Evolutionary conservation across 1,140 invertebrate genomes (phyloP).

Genomic region (Caenorhabditis latens): DNA sequence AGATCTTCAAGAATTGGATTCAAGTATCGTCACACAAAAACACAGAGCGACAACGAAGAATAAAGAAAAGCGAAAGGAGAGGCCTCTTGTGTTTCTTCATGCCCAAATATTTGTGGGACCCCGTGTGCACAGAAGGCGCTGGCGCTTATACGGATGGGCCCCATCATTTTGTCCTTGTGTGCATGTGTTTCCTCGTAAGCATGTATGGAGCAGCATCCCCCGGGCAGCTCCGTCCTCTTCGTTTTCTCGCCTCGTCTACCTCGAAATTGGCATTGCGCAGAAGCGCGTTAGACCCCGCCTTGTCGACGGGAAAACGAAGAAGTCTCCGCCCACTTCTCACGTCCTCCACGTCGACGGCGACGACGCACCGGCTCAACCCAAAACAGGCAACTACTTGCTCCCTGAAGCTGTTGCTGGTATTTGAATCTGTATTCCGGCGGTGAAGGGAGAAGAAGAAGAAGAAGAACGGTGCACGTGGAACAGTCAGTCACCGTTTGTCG

Average conservation of each 20-base stretch:
- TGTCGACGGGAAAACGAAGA: slow-evolving; percentile 50
- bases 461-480: background rate
- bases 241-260: slow-evolving; percentile 55
- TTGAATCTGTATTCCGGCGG: background rate
- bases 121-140: slow-evolving; percentile 49
- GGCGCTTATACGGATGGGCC: slow-evolving; percentile 39
- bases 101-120: slow-evolving; percentile 51
- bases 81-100: slow-evolving; percentile 47
- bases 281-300: slow-evolving; percentile 52
- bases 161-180: slow-evolving; percentile 52
- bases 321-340: slow-evolving; percentile 51
- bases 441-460: background rate
- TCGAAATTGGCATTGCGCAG: slow-evolving; percentile 51
- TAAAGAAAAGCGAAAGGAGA: background rate
- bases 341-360: slow-evolving; percentile 39
- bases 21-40: slow-evolving; percentile 50
- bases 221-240: slow-evolving; percentile 42
- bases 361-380: slow-evolving; percentile 48
- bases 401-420: slow-evolving; percentile 25
- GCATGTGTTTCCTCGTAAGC: slow-evolving; percentile 44
- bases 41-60: slow-evolving; percentile 16
- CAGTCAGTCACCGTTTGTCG: slow-evolving; percentile 34
- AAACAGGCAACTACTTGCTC: slow-evolving; percentile 52
- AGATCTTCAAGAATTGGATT: slow-evolving; percentile 52
- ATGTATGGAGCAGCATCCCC: slow-evolving; percentile 46